These are phyloP conservation scores for Rhaphigaster nebulosa DNA, from an alignment of 2,888 invertebrate genomes.

Conservation along the genomic window DNA sequence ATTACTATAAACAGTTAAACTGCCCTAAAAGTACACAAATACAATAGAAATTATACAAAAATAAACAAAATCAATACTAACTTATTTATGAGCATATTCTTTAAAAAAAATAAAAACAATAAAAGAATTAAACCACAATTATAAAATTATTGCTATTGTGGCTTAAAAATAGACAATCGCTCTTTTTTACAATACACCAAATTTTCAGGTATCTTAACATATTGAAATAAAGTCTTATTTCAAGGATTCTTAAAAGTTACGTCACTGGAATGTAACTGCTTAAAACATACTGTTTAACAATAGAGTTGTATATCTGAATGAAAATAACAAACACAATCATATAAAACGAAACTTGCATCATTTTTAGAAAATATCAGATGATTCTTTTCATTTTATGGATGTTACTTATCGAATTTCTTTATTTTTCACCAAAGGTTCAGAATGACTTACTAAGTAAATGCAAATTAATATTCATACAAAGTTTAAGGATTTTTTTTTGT, in stretches of 20 bases:
- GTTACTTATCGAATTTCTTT: neutral
- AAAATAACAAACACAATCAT: neutral
- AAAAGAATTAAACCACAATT: conserved; percentile 10
- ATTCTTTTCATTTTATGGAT: too few relatives aligned
- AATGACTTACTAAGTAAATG: neutral
- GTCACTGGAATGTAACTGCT: neutral
- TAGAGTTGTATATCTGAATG: neutral
- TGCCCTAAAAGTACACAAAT: neutral
- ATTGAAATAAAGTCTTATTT: neutral
- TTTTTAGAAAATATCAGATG: neutral
- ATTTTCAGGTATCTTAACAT: neutral
- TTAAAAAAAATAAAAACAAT: neutral
- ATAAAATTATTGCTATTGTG: neutral
- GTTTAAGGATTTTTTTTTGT: neutral
- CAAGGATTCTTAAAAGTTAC: neutral
- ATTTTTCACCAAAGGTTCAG: neutral
- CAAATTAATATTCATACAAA: neutral
- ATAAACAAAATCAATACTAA: neutral
- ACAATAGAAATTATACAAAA: neutral
- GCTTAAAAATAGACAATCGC: neutral
- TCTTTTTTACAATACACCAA: neutral
- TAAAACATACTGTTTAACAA: neutral
- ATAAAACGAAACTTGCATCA: neutral
- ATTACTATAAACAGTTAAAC: neutral
- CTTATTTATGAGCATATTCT: neutral